Evolutionary conservation across 2,797 vertebrate genomes (phyloP), one percentile per base, ranked within the genome.

Genomic region (Enteromius paludinosus): DNA sequence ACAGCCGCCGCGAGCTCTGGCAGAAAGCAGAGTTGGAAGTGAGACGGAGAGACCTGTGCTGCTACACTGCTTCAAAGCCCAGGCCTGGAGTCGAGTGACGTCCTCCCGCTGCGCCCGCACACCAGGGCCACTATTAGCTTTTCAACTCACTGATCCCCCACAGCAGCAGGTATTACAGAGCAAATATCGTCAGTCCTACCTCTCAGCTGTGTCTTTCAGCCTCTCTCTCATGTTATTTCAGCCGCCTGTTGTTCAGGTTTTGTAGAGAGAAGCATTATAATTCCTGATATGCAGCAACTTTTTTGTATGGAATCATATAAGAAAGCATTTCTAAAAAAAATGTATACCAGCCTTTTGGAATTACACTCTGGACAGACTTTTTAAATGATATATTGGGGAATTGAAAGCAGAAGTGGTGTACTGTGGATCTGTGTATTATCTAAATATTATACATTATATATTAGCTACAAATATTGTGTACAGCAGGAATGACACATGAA

Each of bases 61-160:
- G 72, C 64, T 69, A 18, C 62, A 64, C 41, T 35, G 54, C 81
- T 86, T 82, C 65, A 78, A 86, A 86, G 71, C 69, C 59, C 56
- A 61, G 69, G 66, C 78, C 76, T 74, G 72, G 41, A 78, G 45
- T 69, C 79, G 69, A 85, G 76, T 76, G 66, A 30, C 25, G 64
- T 54, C 59, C 49, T 73, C 81, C 84, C 20, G 20, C 71, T 54
- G 82, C 8, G 17, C 30, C 43, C 54, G 41, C 83, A 56, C 75
- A 78, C 75, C 83, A 69, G 61, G 79, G 45, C 83, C 59, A 71
- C 74, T 83, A 84, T 87, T 83, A 83, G 84, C 84, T 83, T 85
- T 88, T 79, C 86, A 83, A 80, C 82, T 78, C 73, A 81, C 62
- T 52, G 65, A 62, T 80, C 68, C 70, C 81, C 33, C 77, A 54